A percentile compares a stretch with the other conserved stretches of the same genome.
Evolutionary conservation across 2,797 vertebrate species (phyloP).

Genomic region (Heliangelus exortis): DNA sequence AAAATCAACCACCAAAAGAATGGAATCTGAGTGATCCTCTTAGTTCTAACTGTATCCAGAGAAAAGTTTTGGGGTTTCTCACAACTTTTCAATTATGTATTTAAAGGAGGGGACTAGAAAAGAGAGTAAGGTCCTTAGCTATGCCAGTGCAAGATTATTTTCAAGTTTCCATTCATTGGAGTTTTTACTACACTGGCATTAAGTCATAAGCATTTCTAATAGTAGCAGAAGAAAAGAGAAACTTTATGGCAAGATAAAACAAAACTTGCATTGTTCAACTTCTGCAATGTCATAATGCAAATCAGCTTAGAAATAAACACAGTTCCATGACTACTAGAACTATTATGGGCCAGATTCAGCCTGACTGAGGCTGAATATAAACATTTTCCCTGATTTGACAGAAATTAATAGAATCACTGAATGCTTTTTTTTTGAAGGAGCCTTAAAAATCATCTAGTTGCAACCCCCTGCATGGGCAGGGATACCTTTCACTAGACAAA

Average conservation of each 20-base stretch:
- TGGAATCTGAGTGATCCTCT: background rate
- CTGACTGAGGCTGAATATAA: background rate
- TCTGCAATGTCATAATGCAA: background rate
- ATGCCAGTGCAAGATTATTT: background rate
- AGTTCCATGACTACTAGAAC: background rate
- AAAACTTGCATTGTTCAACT: background rate
- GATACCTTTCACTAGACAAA: no score
- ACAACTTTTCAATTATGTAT: background rate
- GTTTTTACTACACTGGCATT: background rate
- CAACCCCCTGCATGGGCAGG: no score
- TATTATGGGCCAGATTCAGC: background rate
- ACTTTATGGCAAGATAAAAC: background rate
- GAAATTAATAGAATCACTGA: no score
- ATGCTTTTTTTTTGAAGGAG: no score
- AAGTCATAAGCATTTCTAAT: background rate
- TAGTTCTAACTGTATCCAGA: background rate
- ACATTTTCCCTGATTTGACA: background rate
- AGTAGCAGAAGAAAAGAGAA: background rate
- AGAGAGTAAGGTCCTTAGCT: constrained; percentile 27
- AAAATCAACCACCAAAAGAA: constrained; percentile 44
- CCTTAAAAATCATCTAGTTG: no score
- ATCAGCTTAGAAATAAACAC: background rate
- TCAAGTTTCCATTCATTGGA: background rate
- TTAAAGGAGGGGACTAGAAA: background rate
- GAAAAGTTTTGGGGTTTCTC: background rate